Conservation (phyloP, 2,113 vertebrate species). For the Labeo rohita region DNA sequence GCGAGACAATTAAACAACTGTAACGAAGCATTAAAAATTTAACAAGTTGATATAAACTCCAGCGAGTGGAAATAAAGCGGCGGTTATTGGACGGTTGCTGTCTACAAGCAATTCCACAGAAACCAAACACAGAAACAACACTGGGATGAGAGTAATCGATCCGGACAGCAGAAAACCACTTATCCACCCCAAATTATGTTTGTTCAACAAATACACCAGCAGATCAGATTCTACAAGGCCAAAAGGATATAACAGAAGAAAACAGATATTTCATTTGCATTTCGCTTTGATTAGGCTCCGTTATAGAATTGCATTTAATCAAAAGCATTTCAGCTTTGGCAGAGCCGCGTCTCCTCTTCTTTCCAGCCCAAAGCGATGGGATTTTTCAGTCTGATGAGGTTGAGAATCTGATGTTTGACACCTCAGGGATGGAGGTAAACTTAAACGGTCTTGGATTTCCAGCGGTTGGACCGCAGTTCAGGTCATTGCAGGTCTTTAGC, state of each 20-base stretch:
- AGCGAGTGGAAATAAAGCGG: constrained; percentile 64
- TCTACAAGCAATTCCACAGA: background rate
- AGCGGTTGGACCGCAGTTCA: background rate
- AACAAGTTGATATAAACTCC: constrained; percentile 80
- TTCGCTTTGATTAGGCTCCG: background rate
- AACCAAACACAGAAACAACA: background rate
- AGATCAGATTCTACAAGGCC: constrained; percentile 17
- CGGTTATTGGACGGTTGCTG: background rate
- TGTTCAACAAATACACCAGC: constrained; percentile 1
- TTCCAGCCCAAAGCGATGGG: background rate
- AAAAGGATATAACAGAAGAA: background rate
- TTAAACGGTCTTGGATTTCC: background rate
- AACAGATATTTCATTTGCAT: constrained; percentile 1
- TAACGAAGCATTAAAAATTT: constrained; percentile 78
- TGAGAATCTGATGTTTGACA: constrained; percentile 28
- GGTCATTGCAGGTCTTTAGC: background rate
- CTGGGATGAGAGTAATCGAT: background rate
- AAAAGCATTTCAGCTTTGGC: constrained; percentile 6
- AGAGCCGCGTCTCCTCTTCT: constrained; percentile 15
- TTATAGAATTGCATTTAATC: constrained; percentile 3
- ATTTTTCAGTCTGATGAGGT: constrained; percentile 9
- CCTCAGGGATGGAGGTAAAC: background rate
- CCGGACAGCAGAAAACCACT: background rate
- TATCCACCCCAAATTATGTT: background rate
- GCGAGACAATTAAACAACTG: background rate